phyloP scores from a whole-genome alignment of 2,888 invertebrate species.

The Heliconius cydno region DNA sequence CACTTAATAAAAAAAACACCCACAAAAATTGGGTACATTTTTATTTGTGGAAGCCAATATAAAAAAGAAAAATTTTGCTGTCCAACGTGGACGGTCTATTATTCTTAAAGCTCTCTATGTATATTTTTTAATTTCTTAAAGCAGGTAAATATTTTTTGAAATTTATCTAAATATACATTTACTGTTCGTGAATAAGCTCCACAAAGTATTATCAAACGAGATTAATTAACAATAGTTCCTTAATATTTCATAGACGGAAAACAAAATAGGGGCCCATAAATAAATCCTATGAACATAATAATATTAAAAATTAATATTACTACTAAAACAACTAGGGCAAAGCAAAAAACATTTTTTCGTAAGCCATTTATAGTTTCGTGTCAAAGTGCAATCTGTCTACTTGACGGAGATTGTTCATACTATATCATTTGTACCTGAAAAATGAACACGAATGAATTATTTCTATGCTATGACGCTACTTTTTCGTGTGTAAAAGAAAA shows the following conservation, averaged over 20 bases:
- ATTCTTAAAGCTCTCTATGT: not conserved
- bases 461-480: conserved; percentile 13
- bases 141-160: not conserved
- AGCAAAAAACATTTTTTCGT: not conserved
- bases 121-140: not conserved
- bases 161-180: no score
- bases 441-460: conserved; percentile 38
- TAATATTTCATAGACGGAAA: not conserved
- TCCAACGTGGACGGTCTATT: not conserved
- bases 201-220: not conserved
- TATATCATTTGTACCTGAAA: conserved; percentile 31
- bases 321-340: not conserved
- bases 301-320: no score
- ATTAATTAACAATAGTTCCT: not conserved
- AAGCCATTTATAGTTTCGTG: conserved; percentile 34
- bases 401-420: conserved; percentile 9
- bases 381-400: conserved; percentile 34
- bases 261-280: no score
- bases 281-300: not conserved
- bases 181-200: not conserved
- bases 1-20: no score
- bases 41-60: not conserved
- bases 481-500: conserved; percentile 7
- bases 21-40: not conserved
- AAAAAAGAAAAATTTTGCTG: conserved; percentile 2